A percentile compares a stretch with the other conserved stretches of the same genome.
phyloP scores from a whole-genome alignment of 2,888 invertebrate species.

The Torymus aiolomorphi region DNA sequence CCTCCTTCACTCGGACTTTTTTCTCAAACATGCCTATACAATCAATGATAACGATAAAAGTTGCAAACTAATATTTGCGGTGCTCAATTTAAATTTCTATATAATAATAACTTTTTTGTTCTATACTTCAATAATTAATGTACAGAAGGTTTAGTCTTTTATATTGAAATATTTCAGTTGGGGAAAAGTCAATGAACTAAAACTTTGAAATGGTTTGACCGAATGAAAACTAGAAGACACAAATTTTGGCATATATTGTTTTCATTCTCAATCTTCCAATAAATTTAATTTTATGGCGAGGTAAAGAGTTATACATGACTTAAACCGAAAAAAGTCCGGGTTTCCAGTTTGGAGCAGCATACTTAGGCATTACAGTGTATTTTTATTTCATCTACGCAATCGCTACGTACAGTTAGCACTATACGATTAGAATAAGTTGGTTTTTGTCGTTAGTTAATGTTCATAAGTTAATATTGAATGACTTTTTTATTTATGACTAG shows the following conservation, averaged over 20 bases:
- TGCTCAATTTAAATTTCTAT: too few species aligned
- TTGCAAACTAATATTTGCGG: too few species aligned
- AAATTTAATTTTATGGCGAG: constrained; percentile 32
- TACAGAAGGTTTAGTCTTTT: too few species aligned
- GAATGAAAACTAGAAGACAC: too few species aligned
- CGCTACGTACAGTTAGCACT: constrained; percentile 72
- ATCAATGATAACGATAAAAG: too few species aligned
- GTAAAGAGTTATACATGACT: constrained; percentile 32
- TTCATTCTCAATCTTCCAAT: background rate
- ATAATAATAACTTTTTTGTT: too few species aligned
- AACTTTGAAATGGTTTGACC: too few species aligned
- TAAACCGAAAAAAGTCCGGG: constrained; percentile 51
- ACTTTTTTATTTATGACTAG: constrained; percentile 54
- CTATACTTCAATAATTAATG: too few species aligned
- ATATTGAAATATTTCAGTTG: too few species aligned
- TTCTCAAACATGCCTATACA: constrained; percentile 11
- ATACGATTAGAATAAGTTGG: constrained; percentile 71
- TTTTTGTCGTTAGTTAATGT: constrained; percentile 60
- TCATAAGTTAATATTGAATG: constrained; percentile 46
- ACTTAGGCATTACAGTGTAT: constrained; percentile 69
- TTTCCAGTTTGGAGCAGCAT: constrained; percentile 51
- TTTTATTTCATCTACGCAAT: constrained; percentile 68
- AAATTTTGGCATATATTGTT: background rate
- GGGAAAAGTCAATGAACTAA: too few species aligned
- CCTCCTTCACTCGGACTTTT: constrained; percentile 62